Evolutionary conservation across 2,888 invertebrate genomes (phyloP).

Genomic region (Hydrotaea diabolus): DNA sequence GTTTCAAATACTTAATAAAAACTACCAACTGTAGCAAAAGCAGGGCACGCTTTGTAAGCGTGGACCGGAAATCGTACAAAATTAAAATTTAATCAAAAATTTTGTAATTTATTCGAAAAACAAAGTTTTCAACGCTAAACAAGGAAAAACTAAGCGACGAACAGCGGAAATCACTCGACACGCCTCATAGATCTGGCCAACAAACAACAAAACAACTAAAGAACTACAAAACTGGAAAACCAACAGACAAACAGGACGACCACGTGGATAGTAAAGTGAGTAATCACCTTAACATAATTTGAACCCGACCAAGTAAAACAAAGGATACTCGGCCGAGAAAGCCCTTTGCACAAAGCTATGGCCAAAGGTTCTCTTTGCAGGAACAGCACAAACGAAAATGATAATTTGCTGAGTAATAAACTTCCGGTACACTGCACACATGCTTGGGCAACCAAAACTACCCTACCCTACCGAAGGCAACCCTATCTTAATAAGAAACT

Average conservation of each 20-base stretch:
- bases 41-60: slow-evolving; percentile 64
- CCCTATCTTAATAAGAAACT: slow-evolving; percentile 42
- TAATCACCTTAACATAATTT: slow-evolving; percentile 51
- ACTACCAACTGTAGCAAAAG: slow-evolving; percentile 10
- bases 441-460: slow-evolving; percentile 44
- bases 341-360: slow-evolving; percentile 43
- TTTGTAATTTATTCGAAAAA: slow-evolving; percentile 41
- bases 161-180: slow-evolving; percentile 64
- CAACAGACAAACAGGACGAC: slow-evolving; percentile 29
- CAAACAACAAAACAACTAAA: slow-evolving; percentile 9
- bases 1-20: too few relatives aligned
- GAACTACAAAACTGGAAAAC: slow-evolving; percentile 11
- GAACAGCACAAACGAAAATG: slow-evolving; percentile 35
- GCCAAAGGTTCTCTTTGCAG: slow-evolving; percentile 30
- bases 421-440: neutral
- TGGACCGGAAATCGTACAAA: slow-evolving; percentile 64
- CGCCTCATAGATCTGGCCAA: slow-evolving; percentile 64
- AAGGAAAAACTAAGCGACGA: slow-evolving; percentile 45
- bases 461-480: slow-evolving; percentile 39
- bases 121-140: slow-evolving; percentile 35
- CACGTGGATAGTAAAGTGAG: slow-evolving; percentile 63
- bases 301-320: slow-evolving; percentile 20
- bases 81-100: slow-evolving; percentile 52
- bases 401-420: slow-evolving; percentile 67
- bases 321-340: slow-evolving; percentile 58